Evolutionary conservation across 2,888 invertebrate genomes (phyloP).

Genomic region (Nomada ruficornis): DNA sequence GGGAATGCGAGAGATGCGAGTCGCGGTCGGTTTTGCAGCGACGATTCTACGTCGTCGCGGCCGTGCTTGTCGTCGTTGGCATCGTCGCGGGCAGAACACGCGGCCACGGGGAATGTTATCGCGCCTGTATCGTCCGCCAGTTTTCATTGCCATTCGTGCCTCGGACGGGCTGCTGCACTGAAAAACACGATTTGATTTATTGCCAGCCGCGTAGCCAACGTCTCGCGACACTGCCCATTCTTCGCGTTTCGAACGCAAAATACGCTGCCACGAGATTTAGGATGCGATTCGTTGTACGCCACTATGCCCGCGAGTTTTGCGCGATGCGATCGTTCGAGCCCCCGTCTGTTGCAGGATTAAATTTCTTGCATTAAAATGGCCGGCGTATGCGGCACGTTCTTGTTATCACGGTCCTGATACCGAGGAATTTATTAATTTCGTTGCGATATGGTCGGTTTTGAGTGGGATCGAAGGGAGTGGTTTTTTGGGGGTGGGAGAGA

Average conservation of each 20-base stretch:
- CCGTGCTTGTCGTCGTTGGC: constrained; percentile 66
- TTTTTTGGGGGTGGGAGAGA: no score
- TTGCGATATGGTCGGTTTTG: background rate
- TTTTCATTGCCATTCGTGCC: constrained; percentile 82
- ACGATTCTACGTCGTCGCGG: constrained; percentile 53
- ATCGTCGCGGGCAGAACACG: constrained; percentile 72
- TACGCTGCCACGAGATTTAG: constrained; percentile 49
- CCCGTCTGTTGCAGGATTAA: background rate
- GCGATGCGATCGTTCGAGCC: background rate
- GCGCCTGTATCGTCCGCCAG: constrained; percentile 79
- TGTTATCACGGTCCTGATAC: no score
- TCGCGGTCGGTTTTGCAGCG: constrained; percentile 66
- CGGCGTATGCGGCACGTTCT: no score
- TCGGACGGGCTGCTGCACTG: constrained; percentile 62
- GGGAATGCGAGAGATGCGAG: constrained; percentile 69
- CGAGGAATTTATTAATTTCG: background rate
- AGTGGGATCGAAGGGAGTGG: no score
- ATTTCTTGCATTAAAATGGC: background rate
- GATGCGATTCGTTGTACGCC: constrained; percentile 2
- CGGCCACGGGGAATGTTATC: constrained; percentile 81
- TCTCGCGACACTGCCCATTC: constrained; percentile 50
- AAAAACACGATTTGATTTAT: constrained; percentile 83
- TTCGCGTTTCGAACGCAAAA: constrained; percentile 54
- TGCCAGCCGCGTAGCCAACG: constrained; percentile 57
- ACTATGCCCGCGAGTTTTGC: constrained; percentile 8